phyloP scores from a whole-genome alignment of 2,888 invertebrate species.

The Polymixis lichenea region DNA sequence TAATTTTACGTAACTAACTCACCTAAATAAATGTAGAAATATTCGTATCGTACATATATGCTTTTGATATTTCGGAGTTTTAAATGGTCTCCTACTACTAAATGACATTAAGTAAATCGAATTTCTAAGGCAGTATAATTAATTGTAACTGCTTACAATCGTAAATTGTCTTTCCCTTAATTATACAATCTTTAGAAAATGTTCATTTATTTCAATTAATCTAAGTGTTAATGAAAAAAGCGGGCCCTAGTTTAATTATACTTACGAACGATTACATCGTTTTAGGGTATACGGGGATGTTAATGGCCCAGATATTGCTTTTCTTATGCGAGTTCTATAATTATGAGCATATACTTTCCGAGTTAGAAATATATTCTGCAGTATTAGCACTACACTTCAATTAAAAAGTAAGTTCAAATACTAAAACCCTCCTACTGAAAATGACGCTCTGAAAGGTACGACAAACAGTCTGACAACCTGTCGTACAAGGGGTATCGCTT shows the following conservation, averaged over 20 bases:
- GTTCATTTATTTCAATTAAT: conserved; percentile 59
- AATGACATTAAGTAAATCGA: conserved; percentile 42
- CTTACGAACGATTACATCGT: conserved; percentile 50
- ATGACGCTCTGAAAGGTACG: no score
- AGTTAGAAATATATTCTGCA: neutral
- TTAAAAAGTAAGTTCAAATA: neutral
- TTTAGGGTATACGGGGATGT: conserved; percentile 12
- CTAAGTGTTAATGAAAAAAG: conserved; percentile 62
- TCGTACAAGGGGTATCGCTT: no score
- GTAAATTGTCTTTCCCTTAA: conserved; percentile 60
- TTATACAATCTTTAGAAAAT: conserved; percentile 61
- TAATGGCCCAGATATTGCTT: conserved; percentile 48
- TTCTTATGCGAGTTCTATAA: conserved; percentile 5
- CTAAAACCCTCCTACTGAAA: no score
- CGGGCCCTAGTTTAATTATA: conserved; percentile 51
- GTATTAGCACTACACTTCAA: neutral
- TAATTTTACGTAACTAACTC: conserved; percentile 17
- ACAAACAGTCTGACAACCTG: no score
- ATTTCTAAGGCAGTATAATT: conserved; percentile 46
- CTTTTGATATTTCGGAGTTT: conserved; percentile 17
- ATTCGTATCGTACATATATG: neutral
- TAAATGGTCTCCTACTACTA: conserved; percentile 13
- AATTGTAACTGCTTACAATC: conserved; percentile 51
- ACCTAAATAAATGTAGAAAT: conserved; percentile 33
- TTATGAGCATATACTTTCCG: neutral